These are phyloP conservation scores for Arrhamphus sclerolepis DNA, from an alignment of 2,797 vertebrate genomes.

Conservation along the genomic window DNA sequence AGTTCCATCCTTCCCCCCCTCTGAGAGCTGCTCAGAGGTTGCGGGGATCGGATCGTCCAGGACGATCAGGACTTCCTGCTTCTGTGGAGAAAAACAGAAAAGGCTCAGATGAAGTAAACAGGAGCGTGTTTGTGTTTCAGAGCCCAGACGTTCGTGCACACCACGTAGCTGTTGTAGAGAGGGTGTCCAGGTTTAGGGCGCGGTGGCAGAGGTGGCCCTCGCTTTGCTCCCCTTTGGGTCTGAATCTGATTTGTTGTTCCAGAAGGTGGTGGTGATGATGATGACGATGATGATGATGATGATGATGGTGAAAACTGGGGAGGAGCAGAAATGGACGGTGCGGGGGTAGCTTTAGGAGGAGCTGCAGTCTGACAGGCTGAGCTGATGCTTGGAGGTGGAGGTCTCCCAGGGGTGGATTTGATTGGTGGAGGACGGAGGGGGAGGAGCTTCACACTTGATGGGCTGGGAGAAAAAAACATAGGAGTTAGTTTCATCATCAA, in stretches of 20 bases:
- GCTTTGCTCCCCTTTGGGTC: constrained; percentile 77
- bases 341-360: constrained; percentile 65
- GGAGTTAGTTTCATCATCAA: not conserved
- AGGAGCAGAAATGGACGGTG: constrained; percentile 64
- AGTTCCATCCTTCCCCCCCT: constrained; percentile 17
- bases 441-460: constrained; percentile 78
- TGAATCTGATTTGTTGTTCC: constrained; percentile 72
- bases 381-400: constrained; percentile 83
- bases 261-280: constrained; percentile 55
- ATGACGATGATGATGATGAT: constrained; percentile 39
- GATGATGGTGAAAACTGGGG: constrained; percentile 63
- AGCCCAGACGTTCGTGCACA: constrained; percentile 49
- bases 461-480: constrained; percentile 66
- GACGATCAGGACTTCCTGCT: constrained; percentile 74
- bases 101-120: rapidly evolving
- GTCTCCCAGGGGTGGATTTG: constrained; percentile 85
- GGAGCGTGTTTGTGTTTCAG: not conserved
- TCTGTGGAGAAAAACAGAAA: constrained; percentile 38
- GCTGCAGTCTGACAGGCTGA: constrained; percentile 66
- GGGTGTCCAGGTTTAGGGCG: constrained; percentile 92
- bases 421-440: constrained; percentile 86
- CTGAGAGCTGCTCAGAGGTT: constrained; percentile 14
- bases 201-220: constrained; percentile 90
- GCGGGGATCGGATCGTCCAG: constrained; percentile 63
- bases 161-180: constrained; percentile 85